These are phyloP conservation scores for Baryphthengus martii DNA, from an alignment of 2,113 vertebrate species.

Conservation along the genomic window DNA sequence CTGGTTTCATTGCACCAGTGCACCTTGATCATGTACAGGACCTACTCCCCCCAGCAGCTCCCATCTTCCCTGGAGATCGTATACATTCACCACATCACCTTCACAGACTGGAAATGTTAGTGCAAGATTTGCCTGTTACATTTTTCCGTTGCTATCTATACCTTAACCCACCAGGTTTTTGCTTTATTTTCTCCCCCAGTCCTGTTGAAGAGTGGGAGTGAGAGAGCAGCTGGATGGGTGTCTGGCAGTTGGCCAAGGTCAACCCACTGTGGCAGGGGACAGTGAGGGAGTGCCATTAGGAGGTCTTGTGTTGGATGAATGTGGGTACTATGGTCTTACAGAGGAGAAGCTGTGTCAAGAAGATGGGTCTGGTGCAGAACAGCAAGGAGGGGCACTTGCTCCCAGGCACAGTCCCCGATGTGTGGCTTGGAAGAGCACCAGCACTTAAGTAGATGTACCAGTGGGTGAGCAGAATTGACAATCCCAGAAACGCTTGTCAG, in stretches of 20 bases:
- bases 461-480: background rate
- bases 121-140: rapidly evolving
- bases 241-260: background rate
- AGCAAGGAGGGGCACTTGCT: background rate
- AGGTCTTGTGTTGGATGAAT: background rate
- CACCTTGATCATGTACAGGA: rapidly evolving
- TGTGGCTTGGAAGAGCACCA: background rate
- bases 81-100: background rate
- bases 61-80: background rate
- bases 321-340: background rate
- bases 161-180: background rate
- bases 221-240: background rate
- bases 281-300: background rate
- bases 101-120: background rate
- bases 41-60: background rate
- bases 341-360: background rate
- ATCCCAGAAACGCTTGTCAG: background rate
- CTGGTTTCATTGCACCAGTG: background rate
- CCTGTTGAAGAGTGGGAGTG: background rate
- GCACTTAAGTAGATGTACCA: background rate
- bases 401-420: rapidly evolving
- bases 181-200: background rate
- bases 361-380: background rate
- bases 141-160: background rate
- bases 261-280: background rate